Percentiles rank a stretch among this genome's conserved stretches.
These are phyloP conservation scores for Peromyscus eremicus DNA, from an alignment of 2,797 vertebrate species.

Conservation along the genomic window DNA sequence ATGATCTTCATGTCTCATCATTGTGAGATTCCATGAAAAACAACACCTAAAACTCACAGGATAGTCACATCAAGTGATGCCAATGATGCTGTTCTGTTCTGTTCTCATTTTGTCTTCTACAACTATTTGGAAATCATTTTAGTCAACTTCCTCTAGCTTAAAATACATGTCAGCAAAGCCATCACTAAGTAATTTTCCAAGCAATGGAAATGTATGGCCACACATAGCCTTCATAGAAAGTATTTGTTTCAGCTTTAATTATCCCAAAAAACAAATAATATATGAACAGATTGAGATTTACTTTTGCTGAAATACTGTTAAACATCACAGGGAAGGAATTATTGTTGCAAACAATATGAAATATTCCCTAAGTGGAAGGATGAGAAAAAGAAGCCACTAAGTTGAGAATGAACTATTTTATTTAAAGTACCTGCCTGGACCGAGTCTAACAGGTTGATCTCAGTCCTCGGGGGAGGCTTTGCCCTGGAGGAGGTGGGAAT, in stretches of 20 bases:
- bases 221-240: not conserved
- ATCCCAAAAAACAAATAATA: not conserved
- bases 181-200: not conserved
- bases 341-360: not conserved
- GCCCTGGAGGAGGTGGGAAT: too few species aligned
- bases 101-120: not conserved
- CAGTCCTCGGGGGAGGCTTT: too few species aligned
- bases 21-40: not conserved
- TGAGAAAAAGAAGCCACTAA: not conserved
- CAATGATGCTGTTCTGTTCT: not conserved
- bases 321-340: not conserved
- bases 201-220: not conserved
- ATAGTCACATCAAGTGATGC: not conserved
- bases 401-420: not conserved
- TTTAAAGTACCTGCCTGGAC: too few species aligned
- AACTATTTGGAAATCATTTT: not conserved
- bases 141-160: not conserved
- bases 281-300: not conserved
- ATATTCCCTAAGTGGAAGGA: not conserved
- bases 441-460: too few species aligned
- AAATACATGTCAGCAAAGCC: not conserved
- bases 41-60: not conserved
- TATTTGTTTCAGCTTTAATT: not conserved
- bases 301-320: not conserved
- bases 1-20: not conserved